Base-by-base conservation (phyloP, 2,888 invertebrate species). In the Criorhina ranunculi region DNA sequence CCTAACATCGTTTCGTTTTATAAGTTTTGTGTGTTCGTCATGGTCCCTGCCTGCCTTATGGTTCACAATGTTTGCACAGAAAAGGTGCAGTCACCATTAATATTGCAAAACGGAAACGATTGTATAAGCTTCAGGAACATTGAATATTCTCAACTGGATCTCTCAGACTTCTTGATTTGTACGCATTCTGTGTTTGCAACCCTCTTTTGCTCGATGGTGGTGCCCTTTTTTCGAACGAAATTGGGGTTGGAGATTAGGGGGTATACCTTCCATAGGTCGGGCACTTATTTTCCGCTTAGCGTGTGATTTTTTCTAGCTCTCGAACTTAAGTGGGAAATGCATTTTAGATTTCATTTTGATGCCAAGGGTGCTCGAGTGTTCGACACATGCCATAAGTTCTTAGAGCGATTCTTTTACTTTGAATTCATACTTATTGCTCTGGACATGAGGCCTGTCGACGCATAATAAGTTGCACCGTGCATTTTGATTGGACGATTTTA, bases 211-310 rank as follows among this genome's bases (percentile, higher is more conserved):
- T 46, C 31, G 59, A 49, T 40, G 40, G 59, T 57, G 57, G n/a
- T n/a, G n/a, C n/a, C 33, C 51, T 51, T 24, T 64, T 70, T 64
- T 78, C 49, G 64, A 70, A 57, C 19, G 40, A 29, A 64, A 70
- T 77, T 37, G 12, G 35, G 35, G 67, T 35, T 35, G 59, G 66
- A 77, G 46, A 35, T n/a, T n/a, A n/a, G n/a, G 69, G 55, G 24
- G 4, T 4, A 60, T 55, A 31, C 42, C 62, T 44, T 46, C 40
- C 9, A 3, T 31, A 37, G 35, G 19, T n/a, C 51, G 49, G 40
- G 72, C 72, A 60, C 62, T 73, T 62, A 67, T 60, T 59, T 67
- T 67, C 40, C 76, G 76, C 59, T 77, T 67, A 77, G 59, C 40
- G 49, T 53, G 51, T 59, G 33, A 67, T 67, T 77, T 76, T 59